Percentiles rank a stretch among this genome's conserved stretches.
These are phyloP conservation scores for Autographa gamma DNA, from an alignment of 2,888 invertebrate species.

Conservation along the genomic window DNA sequence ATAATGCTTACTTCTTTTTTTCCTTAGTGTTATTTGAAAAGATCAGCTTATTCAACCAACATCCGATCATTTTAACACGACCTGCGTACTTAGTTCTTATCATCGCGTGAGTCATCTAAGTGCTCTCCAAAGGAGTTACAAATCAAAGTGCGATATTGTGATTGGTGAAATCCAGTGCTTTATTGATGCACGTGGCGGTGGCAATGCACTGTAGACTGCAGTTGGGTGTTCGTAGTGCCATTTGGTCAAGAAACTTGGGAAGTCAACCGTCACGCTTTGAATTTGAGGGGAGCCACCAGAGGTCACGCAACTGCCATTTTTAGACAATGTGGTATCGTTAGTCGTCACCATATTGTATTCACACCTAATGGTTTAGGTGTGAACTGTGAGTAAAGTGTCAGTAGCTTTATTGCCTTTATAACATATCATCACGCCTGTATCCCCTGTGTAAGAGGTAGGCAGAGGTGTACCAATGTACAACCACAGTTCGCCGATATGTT, in stretches of 20 bases:
- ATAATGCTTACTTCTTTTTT: too few species aligned
- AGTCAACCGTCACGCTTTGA: background rate
- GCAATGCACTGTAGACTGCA: slow-evolving; percentile 26
- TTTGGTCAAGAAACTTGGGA: background rate
- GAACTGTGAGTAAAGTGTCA: too few species aligned
- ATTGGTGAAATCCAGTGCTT: slow-evolving; percentile 41
- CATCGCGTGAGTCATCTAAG: slow-evolving; percentile 48
- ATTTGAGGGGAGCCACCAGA: background rate
- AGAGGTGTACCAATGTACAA: too few species aligned
- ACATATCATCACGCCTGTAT: too few species aligned
- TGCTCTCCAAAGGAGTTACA: slow-evolving; percentile 42
- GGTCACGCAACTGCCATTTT: background rate
- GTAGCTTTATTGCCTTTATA: too few species aligned
- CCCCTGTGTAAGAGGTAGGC: too few species aligned
- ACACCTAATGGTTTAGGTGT: too few species aligned
- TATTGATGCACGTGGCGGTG: slow-evolving; percentile 38
- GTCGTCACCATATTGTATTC: background rate
- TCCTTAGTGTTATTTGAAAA: background rate
- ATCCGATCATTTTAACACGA: slow-evolving; percentile 38
- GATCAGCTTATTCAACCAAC: slow-evolving; percentile 6
- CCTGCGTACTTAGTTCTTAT: slow-evolving; percentile 34
- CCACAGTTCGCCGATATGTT: too few species aligned
- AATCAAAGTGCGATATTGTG: slow-evolving; percentile 40
- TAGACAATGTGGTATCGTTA: background rate
- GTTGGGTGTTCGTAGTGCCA: background rate